Evolutionary conservation across 1,140 invertebrate genomes (phyloP).

Genomic region (Drosophila bipectinata): DNA sequence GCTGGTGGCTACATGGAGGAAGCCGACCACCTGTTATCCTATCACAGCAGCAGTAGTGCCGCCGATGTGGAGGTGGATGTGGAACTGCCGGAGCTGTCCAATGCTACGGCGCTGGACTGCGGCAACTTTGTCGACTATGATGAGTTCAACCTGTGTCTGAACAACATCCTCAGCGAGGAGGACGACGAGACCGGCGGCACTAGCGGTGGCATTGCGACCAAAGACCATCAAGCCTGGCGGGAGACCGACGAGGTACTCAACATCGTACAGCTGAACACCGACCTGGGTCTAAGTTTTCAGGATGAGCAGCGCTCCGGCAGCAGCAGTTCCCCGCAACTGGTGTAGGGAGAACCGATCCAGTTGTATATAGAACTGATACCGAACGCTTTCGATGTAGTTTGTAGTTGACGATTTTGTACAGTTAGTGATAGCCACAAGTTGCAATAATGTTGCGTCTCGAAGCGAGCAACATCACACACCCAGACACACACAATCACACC

Average conservation of each 20-base stretch:
- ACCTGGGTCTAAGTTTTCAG: slow-evolving; percentile 61
- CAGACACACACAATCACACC: slow-evolving; percentile 30
- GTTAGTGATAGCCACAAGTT: slow-evolving; percentile 77
- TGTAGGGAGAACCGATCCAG: slow-evolving; percentile 33
- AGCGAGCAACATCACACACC: slow-evolving; percentile 73
- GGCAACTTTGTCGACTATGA: slow-evolving; percentile 78
- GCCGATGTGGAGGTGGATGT: slow-evolving; percentile 46
- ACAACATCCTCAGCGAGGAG: slow-evolving; percentile 75
- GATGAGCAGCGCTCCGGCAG: slow-evolving; percentile 66
- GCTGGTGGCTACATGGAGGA: slow-evolving; percentile 43
- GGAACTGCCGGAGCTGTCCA: slow-evolving; percentile 61
- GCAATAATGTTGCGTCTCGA: slow-evolving; percentile 79
- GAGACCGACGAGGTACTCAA: slow-evolving; percentile 62
- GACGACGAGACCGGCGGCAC: slow-evolving; percentile 44
- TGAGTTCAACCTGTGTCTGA: slow-evolving; percentile 80
- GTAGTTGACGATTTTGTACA: slow-evolving; percentile 69
- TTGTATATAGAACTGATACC: slow-evolving; percentile 38
- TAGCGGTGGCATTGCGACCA: slow-evolving; percentile 9
- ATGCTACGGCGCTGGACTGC: slow-evolving; percentile 61
- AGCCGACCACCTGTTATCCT: slow-evolving; percentile 47
- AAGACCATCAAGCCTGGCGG: slow-evolving; percentile 46
- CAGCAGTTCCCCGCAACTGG: slow-evolving; percentile 68
- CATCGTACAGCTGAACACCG: slow-evolving; percentile 65
- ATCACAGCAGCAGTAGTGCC: slow-evolving; percentile 56
- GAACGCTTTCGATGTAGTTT: slow-evolving; percentile 62